A percentile compares a stretch with the other conserved stretches of the same genome.
phyloP scores from a whole-genome alignment of 2,797 vertebrate species.

The Mustela erminea region DNA sequence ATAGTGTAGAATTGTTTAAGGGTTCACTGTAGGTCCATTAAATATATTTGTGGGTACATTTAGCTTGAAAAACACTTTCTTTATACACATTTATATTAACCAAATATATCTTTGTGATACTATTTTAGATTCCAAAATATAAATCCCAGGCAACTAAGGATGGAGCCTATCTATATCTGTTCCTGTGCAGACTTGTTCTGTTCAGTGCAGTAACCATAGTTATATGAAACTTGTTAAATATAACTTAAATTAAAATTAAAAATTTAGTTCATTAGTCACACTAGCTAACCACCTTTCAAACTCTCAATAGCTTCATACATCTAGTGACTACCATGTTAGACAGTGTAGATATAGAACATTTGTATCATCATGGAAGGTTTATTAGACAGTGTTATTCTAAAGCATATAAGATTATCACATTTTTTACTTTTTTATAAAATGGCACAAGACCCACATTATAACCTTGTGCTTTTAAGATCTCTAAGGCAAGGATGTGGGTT shows the following conservation, averaged over 20 bases:
- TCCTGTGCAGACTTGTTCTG: background rate
- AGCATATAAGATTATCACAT: background rate
- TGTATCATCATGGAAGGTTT: background rate
- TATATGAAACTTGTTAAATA: background rate
- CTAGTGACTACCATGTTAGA: background rate
- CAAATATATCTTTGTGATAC: background rate
- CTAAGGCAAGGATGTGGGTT: background rate
- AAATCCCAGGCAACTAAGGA: background rate
- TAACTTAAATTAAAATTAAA: background rate
- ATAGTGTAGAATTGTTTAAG: background rate
- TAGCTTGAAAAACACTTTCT: background rate
- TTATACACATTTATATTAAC: background rate
- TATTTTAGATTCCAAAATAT: conserved; percentile 2
- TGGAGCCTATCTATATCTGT: background rate
- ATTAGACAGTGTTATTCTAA: background rate
- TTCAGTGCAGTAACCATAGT: background rate
- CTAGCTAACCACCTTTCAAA: background rate
- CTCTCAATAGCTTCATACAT: background rate
- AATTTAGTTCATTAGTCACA: background rate
- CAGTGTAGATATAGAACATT: background rate
- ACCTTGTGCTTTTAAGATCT: conserved; percentile 1
- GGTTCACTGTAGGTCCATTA: background rate
- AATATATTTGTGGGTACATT: background rate
- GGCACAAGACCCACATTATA: background rate
- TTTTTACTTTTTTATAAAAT: conserved; percentile 14